Evolutionary conservation across 2,113 vertebrate genomes (phyloP).

Genomic region (Brienomyrus longianalis): DNA sequence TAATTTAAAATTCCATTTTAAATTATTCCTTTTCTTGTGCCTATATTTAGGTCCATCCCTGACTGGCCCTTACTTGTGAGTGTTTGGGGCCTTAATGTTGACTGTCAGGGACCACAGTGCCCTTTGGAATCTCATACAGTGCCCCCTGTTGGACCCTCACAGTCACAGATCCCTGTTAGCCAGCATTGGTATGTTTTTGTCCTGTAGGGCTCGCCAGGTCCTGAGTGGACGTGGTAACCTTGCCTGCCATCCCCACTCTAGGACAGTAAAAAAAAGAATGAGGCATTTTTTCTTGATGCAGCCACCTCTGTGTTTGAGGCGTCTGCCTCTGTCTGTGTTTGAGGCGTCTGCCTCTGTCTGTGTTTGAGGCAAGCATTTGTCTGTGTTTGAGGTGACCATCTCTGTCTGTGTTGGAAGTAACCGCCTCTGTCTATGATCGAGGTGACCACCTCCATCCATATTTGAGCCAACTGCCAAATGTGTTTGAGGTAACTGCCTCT

Average conservation of each 20-base stretch:
- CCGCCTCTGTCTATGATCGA: no score
- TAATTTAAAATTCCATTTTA: no score
- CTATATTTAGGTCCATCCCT: background rate
- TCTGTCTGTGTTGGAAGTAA: no score
- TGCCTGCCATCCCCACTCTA: background rate
- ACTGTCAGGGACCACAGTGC: background rate
- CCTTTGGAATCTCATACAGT: background rate
- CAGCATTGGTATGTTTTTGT: background rate
- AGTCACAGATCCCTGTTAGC: background rate
- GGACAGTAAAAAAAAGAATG: no score
- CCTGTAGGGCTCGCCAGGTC: no score
- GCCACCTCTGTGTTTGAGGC: no score
- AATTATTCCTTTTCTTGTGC: no score
- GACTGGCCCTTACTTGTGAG: background rate
- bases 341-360: background rate
- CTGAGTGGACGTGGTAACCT: background rate
- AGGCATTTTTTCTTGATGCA: background rate
- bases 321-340: background rate
- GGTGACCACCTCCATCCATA: no score
- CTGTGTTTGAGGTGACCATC: background rate
- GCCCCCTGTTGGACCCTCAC: no score
- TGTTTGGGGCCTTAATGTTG: background rate
- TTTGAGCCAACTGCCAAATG: no score
- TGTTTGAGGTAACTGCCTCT: background rate
- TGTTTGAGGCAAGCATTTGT: background rate